Percentiles rank a stretch among this genome's conserved stretches.
Evolutionary conservation across 2,888 invertebrate species (phyloP).

Genomic region (Plebejus anna): DNA sequence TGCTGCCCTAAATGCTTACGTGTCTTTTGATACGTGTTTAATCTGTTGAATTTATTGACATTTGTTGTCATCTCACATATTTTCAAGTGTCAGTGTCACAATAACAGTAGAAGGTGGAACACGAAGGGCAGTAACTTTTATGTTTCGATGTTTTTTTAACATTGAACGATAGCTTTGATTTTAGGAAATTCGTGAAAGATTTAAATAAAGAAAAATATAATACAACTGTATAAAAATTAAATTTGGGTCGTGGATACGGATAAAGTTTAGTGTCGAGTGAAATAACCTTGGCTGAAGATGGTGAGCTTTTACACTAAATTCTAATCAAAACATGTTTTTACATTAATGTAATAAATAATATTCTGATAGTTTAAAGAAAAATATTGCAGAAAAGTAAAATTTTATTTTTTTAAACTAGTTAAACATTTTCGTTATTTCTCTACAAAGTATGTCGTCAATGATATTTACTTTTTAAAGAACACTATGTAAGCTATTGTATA

Average conservation of each 20-base stretch:
- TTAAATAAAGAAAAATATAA: not conserved
- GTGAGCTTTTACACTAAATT: constrained; percentile 37
- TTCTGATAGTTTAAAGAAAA: not conserved
- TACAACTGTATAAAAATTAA: not conserved
- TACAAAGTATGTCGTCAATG: constrained; percentile 5
- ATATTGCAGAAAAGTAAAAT: not conserved
- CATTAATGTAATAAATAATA: not conserved
- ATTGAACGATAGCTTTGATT: constrained; percentile 13
- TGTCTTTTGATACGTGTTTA: not conserved
- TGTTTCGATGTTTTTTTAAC: constrained; percentile 13
- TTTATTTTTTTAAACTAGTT: not conserved
- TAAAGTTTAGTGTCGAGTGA: constrained; percentile 15
- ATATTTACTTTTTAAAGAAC: not conserved
- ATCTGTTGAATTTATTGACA: not conserved
- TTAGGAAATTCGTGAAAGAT: not conserved
- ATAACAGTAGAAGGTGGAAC: constrained; percentile 27
- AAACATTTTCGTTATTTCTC: not conserved
- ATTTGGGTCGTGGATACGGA: not conserved
- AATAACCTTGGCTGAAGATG: constrained; percentile 44
- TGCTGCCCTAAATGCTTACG: too few relatives aligned
- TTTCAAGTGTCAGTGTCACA: constrained; percentile 23
- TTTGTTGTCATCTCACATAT: not conserved
- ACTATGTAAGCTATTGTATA: not conserved
- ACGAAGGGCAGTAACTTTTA: not conserved
- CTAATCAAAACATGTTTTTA: constrained; percentile 5